Conservation (phyloP, 2,797 vertebrate species). For the Vultur gryphus region DNA sequence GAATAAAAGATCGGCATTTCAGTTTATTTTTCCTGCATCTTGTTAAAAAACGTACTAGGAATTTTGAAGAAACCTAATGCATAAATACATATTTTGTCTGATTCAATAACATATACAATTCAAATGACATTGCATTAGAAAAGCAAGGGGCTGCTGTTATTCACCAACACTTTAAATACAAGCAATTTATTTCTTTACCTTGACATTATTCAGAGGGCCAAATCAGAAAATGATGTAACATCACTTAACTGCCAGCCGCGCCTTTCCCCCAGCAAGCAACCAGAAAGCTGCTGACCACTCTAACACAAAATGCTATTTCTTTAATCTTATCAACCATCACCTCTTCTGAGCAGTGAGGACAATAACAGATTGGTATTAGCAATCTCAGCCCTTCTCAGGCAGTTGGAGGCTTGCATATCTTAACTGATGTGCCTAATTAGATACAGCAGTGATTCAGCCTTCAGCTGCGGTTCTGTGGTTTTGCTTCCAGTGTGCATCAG, state of each 20-base stretch:
- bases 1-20: constrained; percentile 64
- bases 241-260: not conserved
- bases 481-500: constrained; percentile 9
- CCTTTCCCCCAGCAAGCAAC: not conserved
- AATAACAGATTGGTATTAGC: not conserved
- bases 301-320: not conserved
- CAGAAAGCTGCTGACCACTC: not conserved
- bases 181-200: constrained; percentile 47
- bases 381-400: constrained; percentile 6
- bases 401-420: not conserved
- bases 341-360: not conserved
- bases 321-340: not conserved
- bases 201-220: constrained; percentile 46
- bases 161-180: constrained; percentile 6
- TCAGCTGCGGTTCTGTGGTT: not conserved
- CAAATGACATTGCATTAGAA: constrained; percentile 63
- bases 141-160: constrained; percentile 41
- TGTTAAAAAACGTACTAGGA: constrained; percentile 64
- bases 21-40: constrained; percentile 64
- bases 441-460: constrained; percentile 23
- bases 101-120: constrained; percentile 67
- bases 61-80: constrained; percentile 68
- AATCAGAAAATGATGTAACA: constrained; percentile 40
- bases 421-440: constrained; percentile 39
- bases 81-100: constrained; percentile 74